Conservation (phyloP, 2,888 invertebrate genomes). For the Cancer borealis region DNA sequence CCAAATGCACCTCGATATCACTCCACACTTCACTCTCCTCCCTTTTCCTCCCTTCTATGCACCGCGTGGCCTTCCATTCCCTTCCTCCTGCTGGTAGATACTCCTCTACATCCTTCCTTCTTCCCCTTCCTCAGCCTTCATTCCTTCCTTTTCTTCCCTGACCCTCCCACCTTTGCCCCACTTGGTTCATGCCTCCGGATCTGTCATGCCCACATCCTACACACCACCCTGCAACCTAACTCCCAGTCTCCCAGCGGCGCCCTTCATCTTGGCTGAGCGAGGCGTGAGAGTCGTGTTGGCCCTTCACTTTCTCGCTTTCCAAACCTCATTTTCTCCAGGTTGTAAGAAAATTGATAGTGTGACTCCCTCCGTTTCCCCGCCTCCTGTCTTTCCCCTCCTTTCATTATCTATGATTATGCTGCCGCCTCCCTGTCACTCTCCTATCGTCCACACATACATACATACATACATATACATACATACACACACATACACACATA, state of each 20-base stretch:
- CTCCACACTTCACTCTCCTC: not conserved
- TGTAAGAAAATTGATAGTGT: conserved; percentile 38
- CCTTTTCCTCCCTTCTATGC: not conserved
- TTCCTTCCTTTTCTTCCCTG: not conserved
- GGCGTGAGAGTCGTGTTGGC: conserved; percentile 24
- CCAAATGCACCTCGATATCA: not conserved
- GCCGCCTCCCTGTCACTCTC: not conserved
- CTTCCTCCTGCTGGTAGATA: not conserved
- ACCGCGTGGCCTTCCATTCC: not conserved
- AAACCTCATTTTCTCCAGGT: conserved; percentile 4
- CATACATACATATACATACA: not conserved
- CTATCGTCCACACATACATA: not conserved
- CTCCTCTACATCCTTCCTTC: not conserved
- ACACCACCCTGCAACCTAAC: not conserved
- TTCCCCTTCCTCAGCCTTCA: not conserved
- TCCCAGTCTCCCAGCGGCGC: conserved; percentile 17
- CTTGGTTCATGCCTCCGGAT: not conserved
- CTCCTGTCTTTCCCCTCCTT: not conserved
- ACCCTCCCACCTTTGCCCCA: not conserved
- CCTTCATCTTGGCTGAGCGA: not conserved
- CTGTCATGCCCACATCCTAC: not conserved
- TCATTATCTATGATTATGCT: not conserved
- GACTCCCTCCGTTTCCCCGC: not conserved
- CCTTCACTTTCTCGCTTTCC: conserved; percentile 29
- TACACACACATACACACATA: conserved; percentile 45